Base-by-base conservation (phyloP, 2,888 invertebrate genomes). In the Cheilosia soror region DNA sequence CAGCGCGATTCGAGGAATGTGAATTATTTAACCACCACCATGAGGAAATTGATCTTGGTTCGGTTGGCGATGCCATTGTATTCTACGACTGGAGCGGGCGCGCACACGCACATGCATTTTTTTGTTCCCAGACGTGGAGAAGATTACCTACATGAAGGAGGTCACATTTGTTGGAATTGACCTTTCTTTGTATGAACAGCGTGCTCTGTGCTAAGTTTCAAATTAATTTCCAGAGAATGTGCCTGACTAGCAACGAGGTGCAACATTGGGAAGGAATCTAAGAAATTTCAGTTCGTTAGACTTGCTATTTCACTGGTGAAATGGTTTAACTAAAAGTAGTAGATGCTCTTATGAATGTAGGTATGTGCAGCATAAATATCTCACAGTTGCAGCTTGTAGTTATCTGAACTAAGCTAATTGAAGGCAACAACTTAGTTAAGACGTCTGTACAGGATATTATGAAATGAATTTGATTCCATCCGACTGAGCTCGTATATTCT, bases 21-120 rank as follows among this genome's bases (percentile, higher is more conserved):
- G 86, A 77, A 82, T 86, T 78, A 81, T 81, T 86, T 72, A 86
- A 73, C 86, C 81, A 73, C 86, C 77, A 79, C 72, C 78, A 83
- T 63, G 78, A 73, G 78, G 68, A 80, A 76, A 77, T 72, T 82
- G 82, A 77, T 82, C 65, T 71, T 71, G 51, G 62, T 49, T 68
- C 63, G 57, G 75, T 75, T 75, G 42, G 68, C 51, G 69, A 69
- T 75, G 42, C 62, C 42, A 63, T 75, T 65, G 76, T 69, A 57
- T 47, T 75, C 47, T 42, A 40, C 7, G 73, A 55, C 13, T 69
- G 37, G 9, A 65, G 37, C 20, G 65, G 53, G 25, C 31, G 44
- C 13, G 29, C 55, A 69, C 47, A 72, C 66, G 60, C 66, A 69
- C 49, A 33, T 13, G 29, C 51, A 68, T 77, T 65, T 63, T 69